A percentile compares a stretch with the other conserved stretches of the same genome.
These are phyloP conservation scores for Buteo buteo DNA, from an alignment of 2,113 vertebrate genomes.

Conservation along the genomic window DNA sequence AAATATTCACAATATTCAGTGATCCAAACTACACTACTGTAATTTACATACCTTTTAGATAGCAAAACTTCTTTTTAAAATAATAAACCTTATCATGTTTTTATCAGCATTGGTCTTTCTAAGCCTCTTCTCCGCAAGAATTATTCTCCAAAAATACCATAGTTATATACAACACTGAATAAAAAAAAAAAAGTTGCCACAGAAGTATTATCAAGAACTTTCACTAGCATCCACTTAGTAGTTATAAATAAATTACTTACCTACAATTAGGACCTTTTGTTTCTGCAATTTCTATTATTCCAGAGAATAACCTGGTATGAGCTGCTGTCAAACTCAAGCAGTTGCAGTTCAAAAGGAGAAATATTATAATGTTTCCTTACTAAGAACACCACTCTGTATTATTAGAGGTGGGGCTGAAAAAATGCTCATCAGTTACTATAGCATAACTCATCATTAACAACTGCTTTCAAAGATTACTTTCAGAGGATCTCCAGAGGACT, in stretches of 20 bases:
- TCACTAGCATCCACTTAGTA: neutral
- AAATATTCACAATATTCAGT: neutral
- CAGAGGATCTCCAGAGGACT: neutral
- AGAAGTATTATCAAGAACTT: neutral
- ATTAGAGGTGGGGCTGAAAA: conserved; percentile 28
- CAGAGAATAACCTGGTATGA: neutral
- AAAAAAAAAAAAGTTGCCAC: neutral
- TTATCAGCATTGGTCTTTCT: neutral
- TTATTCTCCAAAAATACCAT: neutral
- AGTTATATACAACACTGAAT: neutral
- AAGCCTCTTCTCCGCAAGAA: neutral
- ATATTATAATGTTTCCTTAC: neutral
- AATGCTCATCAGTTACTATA: neutral
- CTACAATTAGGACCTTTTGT: neutral
- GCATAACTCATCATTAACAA: neutral
- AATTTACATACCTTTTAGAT: neutral
- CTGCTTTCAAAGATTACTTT: neutral
- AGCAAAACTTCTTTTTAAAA: neutral
- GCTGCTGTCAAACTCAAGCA: neutral
- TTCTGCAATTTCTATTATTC: neutral
- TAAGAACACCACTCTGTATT: neutral
- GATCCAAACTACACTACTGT: neutral
- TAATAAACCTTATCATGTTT: neutral
- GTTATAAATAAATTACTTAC: conserved; percentile 18
- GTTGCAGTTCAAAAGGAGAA: neutral